Conservation (phyloP, 2,888 invertebrate species). For the Protonemura montana region DNA sequence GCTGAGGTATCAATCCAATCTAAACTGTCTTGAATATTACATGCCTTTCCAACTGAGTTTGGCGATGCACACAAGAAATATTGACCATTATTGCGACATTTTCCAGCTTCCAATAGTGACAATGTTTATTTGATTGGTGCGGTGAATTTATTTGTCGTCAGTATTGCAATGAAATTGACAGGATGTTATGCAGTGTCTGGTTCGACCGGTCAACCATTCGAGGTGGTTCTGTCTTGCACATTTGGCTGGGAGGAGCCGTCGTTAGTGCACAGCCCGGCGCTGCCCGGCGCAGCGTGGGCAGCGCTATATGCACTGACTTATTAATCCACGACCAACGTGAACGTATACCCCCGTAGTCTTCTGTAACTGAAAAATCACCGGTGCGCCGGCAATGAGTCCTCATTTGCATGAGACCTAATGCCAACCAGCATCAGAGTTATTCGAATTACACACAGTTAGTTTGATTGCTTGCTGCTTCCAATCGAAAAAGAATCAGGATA, state of each 20-base stretch:
- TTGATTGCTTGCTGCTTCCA: background rate
- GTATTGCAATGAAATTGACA: background rate
- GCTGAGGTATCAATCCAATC: no score
- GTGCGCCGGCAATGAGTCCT: background rate
- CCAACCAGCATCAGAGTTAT: background rate
- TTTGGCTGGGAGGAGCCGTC: background rate
- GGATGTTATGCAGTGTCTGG: background rate
- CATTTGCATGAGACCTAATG: constrained; percentile 14
- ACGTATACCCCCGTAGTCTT: background rate
- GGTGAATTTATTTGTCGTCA: background rate
- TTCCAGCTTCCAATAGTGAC: background rate
- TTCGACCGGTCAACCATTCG: background rate
- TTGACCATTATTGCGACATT: background rate
- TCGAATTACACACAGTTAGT: background rate
- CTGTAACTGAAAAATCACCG: background rate
- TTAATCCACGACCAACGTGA: background rate
- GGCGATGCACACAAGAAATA: background rate
- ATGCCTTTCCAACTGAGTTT: background rate
- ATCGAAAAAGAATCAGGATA: background rate
- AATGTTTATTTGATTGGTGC: background rate
- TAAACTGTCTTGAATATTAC: no score
- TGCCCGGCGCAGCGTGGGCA: background rate
- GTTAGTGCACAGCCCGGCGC: background rate
- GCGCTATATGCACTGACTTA: background rate
- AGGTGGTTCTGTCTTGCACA: background rate